Percentiles rank a stretch among this genome's conserved stretches.
Conservation (phyloP, 2,113 vertebrate species). For the Xenotilapia leptura region DNA sequence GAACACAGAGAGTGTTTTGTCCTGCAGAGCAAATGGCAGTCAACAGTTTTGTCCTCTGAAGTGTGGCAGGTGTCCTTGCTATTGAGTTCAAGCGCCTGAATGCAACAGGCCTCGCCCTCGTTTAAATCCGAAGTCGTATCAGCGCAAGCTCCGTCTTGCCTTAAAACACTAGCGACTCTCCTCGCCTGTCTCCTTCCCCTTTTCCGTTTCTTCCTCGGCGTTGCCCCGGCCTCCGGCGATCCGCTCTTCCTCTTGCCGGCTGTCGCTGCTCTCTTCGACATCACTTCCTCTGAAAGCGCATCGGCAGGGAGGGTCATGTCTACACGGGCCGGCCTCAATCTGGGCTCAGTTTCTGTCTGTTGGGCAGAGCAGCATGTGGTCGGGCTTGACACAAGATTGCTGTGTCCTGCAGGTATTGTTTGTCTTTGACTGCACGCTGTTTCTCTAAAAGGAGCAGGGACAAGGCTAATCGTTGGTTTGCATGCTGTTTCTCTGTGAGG, state of each 20-base stretch:
- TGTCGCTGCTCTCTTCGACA: neutral
- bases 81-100: neutral
- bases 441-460: constrained; percentile 17
- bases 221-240: neutral
- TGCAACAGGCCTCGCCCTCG: neutral
- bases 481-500: constrained; percentile 12
- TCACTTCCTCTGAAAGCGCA: neutral
- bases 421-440: constrained; percentile 26
- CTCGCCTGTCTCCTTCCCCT: constrained; percentile 11
- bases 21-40: neutral
- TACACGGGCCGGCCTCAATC: neutral
- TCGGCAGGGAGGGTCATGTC: neutral
- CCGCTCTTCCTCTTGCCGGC: constrained; percentile 15
- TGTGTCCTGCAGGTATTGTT: constrained; percentile 39
- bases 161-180: neutral
- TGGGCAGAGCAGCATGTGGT: constrained; percentile 3
- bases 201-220: constrained; percentile 20
- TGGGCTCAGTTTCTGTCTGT: neutral
- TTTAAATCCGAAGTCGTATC: neutral
- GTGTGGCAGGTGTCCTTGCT: neutral
- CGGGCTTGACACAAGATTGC: neutral
- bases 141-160: neutral
- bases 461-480: constrained; percentile 42
- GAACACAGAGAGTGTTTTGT: neutral
- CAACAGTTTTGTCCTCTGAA: neutral